Evolutionary conservation across 1,140 invertebrate species (phyloP), one percentile per base, ranked within the genome.

Genomic region (Halyomorpha halys): DNA sequence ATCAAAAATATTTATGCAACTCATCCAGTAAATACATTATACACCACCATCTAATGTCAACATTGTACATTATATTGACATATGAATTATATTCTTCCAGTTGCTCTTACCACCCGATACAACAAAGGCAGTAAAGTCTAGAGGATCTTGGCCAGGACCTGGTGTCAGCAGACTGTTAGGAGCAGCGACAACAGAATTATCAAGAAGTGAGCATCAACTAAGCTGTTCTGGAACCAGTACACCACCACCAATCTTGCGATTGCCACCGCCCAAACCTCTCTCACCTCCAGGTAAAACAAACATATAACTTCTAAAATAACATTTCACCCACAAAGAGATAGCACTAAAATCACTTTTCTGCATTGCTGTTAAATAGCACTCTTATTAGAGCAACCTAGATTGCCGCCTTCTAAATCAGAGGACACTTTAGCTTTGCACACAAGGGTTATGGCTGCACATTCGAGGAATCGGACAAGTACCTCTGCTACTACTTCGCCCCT

Each of bases 81-180:
- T n/a, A 8, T 30, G 34, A 49, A 49, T 19, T 59, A 27, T 27
- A 39, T 49, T 62, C 30, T 59, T 68, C 8, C 71, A 81, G 74
- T 39, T 39, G 34, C 72, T 89, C 1, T 74, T 90, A 0, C 86
- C 89, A 73, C 78, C 83, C 0, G 75, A 85, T 15, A 86, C 88
- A 72, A 80, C 79, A 0, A 89, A 89, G 70, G 80, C 85, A 8
- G 83, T 82, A 0, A 91, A 90, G 74, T 83, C 83, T 2, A 77
- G 89, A 44, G 89, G 88, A 3, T 88, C 86, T 39, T 91, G 89
- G 89, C 87, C 87, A 0, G 88, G 87, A 0, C 87, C 87, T 0
- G 86, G 84, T n/a, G 79, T 83, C 0, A 66, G 56, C 14, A 53
- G 70, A 30, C 59, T 67, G 11, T 61, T 71, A 0, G 67, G 3